Evolutionary conservation across 2,113 vertebrate genomes (phyloP), one percentile per base, ranked within the genome.

Genomic region (Leuciscus idus): DNA sequence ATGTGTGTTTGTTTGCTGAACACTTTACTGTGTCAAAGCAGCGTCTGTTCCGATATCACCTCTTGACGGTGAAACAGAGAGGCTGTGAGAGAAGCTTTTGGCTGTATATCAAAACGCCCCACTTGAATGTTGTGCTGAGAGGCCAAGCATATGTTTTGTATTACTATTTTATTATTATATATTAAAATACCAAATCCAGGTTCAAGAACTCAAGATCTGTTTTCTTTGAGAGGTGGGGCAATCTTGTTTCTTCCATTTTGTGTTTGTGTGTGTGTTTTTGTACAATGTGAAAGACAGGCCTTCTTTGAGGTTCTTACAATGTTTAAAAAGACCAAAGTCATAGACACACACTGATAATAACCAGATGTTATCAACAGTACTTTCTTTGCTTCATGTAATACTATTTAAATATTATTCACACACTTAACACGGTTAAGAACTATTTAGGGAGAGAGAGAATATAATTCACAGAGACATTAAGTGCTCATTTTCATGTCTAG

Each of bases 401-500:
- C 81, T 55, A 88, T 84, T 83, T 55, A 82, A 87, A 87, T 87
- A 89, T 90, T 90, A 84, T 84, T 84, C 68, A 89, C 84, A 72
- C 70, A 46, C 73, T 89, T 86, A 73, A 86, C 84, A 87, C 86
- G 15, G 66, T 83, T 61, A 59, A 89, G 85, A 88, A 62, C 74
- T 90, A 86, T 90, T 89, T 86, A 84, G 77, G 76, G 75, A 79
- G 64, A 78, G 46, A 52, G 80, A 43, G 74, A 88, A 83, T 89
- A 88, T 87, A 81, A 88, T 88, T 39, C 23, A 28, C 84, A 28
- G 84, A 66, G 87, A 50, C 87, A 74, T 85, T 89, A 88, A 90
- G 90, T 89, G 90, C 80, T 90, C 89, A 89, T 88, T 86, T 62
- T 59, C 74, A 48, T 57, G 79, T 88, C 85, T 90, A 81, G 73